phyloP scores from a whole-genome alignment of 1,140 invertebrate species.

The Atta colombica region DNA sequence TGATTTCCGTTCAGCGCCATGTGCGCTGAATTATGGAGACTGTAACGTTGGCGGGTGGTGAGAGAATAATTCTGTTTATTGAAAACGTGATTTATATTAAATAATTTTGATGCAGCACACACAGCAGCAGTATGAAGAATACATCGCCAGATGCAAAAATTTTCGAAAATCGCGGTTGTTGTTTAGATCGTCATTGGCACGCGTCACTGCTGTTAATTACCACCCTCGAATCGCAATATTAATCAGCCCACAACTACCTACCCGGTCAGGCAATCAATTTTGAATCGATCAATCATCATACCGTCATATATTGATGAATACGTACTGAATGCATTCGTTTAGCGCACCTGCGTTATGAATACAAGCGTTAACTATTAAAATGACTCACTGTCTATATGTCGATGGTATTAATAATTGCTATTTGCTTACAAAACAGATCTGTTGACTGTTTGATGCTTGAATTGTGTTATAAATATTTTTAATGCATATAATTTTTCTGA shows the following conservation, averaged over 20 bases:
- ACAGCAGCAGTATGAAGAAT: slow-evolving; percentile 5
- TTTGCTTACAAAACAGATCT: background rate
- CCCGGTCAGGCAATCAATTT: slow-evolving; percentile 52
- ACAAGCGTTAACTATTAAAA: slow-evolving; percentile 44
- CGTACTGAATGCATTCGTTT: slow-evolving; percentile 19
- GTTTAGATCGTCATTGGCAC: slow-evolving; percentile 47
- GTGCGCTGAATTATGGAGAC: background rate
- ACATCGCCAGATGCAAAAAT: slow-evolving; percentile 7
- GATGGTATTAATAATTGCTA: slow-evolving; percentile 35
- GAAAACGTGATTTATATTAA: background rate
- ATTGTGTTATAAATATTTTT: background rate
- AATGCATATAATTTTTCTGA: background rate
- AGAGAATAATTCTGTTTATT: slow-evolving; percentile 30
- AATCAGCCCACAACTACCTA: slow-evolving; percentile 58
- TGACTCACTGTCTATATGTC: slow-evolving; percentile 23
- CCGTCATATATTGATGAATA: slow-evolving; percentile 55
- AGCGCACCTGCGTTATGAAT: slow-evolving; percentile 9
- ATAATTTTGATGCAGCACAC: slow-evolving; percentile 34
- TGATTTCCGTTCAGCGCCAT: background rate
- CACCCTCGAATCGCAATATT: slow-evolving; percentile 58
- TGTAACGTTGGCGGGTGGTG: background rate
- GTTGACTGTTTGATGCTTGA: too few species aligned
- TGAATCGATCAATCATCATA: slow-evolving; percentile 69
- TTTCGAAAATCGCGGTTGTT: slow-evolving; percentile 15
- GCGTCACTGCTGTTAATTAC: slow-evolving; percentile 64